Conservation (phyloP, 2,797 vertebrate genomes). For the Euthynnus affinis region DNA sequence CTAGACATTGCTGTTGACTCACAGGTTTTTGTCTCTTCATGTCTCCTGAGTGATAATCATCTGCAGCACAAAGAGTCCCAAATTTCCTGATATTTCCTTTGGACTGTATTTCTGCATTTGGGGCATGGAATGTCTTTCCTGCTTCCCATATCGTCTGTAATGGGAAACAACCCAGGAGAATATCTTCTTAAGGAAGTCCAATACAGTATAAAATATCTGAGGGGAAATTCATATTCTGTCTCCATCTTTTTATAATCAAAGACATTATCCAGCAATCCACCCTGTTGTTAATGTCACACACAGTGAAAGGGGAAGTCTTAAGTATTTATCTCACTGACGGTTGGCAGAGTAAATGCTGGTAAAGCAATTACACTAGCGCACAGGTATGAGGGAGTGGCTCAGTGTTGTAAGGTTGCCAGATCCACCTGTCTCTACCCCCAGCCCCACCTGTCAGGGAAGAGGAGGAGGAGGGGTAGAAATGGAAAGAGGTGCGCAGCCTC, state of each 20-base stretch:
- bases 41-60: neutral
- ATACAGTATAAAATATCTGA: neutral
- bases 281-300: neutral
- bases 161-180: neutral
- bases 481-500: slow-evolving; percentile 35
- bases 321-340: slow-evolving; percentile 26
- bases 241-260: neutral
- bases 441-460: slow-evolving; percentile 74
- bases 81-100: neutral
- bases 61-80: too few relatives aligned
- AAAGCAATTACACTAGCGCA: slow-evolving; percentile 53
- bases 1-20: slow-evolving; percentile 19
- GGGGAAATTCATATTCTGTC: neutral
- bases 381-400: slow-evolving; percentile 82
- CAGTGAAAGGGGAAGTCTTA: neutral
- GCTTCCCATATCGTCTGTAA: neutral
- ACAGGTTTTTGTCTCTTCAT: neutral
- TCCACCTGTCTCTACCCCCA: slow-evolving; percentile 77
- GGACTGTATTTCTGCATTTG: neutral
- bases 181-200: neutral
- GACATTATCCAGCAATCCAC: too few relatives aligned
- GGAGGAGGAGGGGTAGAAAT: slow-evolving; percentile 17
- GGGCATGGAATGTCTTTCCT: neutral
- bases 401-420: slow-evolving; percentile 69
- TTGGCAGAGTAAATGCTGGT: slow-evolving; percentile 44